Evolutionary conservation across 2,113 vertebrate genomes (phyloP).

Genomic region (Prunella fulvescens): DNA sequence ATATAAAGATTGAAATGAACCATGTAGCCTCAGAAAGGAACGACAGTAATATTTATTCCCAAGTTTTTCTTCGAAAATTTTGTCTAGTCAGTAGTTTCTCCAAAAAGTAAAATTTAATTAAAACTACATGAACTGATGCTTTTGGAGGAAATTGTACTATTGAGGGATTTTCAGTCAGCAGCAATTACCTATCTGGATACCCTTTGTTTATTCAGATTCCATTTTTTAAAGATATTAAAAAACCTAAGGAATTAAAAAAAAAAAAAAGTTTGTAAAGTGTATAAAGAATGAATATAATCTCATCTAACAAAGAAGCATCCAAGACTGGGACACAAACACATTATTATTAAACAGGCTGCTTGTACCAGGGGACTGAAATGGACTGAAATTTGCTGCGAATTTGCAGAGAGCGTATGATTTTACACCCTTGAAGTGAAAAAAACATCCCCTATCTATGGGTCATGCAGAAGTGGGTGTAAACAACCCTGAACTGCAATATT

Average conservation of each 20-base stretch:
- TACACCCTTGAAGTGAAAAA: background rate
- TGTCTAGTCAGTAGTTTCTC: background rate
- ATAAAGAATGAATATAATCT: background rate
- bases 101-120: background rate
- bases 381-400: background rate
- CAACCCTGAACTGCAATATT: background rate
- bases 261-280: background rate
- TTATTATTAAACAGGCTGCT: background rate
- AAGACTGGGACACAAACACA: background rate
- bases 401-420: accelerated
- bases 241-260: accelerated
- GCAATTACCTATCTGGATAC: background rate
- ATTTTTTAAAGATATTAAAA: background rate
- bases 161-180: background rate
- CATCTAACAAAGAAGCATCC: background rate
- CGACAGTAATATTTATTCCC: background rate
- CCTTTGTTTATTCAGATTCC: background rate
- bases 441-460: background rate
- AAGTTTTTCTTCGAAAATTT: background rate
- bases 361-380: background rate
- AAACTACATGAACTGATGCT: background rate
- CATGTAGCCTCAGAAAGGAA: background rate
- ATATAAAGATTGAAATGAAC: background rate
- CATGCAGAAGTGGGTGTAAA: background rate
- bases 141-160: background rate